Conservation (phyloP, 92 coral and sea anemone genomes). For the Nematostella vectensis region DNA sequence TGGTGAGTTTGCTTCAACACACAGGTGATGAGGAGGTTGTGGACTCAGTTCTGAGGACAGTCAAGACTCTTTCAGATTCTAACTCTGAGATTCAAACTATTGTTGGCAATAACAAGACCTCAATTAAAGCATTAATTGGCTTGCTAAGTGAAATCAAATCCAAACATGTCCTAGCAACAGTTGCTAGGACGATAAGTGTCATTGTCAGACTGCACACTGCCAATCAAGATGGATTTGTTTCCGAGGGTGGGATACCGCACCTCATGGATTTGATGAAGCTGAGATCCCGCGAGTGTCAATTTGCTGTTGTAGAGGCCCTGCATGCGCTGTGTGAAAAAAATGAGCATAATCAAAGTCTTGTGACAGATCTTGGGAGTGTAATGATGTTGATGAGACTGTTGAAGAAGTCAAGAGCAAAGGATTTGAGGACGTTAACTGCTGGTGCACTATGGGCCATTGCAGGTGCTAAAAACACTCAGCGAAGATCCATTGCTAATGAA, state of each 20-base stretch:
- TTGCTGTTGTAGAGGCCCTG: conserved; percentile 85
- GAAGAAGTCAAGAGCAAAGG: conserved; percentile 74
- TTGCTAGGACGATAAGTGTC: conserved; percentile 69
- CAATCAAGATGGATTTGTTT: conserved; percentile 88
- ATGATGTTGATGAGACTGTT: conserved; percentile 82
- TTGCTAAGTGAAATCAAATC: conserved; percentile 64
- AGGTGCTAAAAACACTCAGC: conserved; percentile 62
- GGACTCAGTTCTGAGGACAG: conserved; percentile 56
- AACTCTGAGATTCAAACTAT: conserved; percentile 64
- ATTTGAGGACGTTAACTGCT: conserved; percentile 66
- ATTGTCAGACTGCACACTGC: conserved; percentile 62
- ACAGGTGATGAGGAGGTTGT: conserved; percentile 68
- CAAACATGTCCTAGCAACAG: conserved; percentile 77
- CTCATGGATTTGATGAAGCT: conserved; percentile 60
- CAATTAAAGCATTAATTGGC: conserved; percentile 62
- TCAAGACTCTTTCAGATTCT: conserved; percentile 58
- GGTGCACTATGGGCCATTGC: conserved; percentile 99
- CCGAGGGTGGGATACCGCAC: conserved; percentile 79
- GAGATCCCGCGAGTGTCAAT: conserved; percentile 75
- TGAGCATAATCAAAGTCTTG: conserved; percentile 66
- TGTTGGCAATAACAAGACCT: conserved; percentile 60
- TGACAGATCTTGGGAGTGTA: conserved; percentile 87
- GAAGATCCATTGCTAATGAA: conserved; percentile 75
- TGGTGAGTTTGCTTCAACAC: conserved; percentile 52
- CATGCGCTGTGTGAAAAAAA: conserved; percentile 71